phyloP scores from a whole-genome alignment of 2,888 invertebrate species.

The Cantharis lateralis region DNA sequence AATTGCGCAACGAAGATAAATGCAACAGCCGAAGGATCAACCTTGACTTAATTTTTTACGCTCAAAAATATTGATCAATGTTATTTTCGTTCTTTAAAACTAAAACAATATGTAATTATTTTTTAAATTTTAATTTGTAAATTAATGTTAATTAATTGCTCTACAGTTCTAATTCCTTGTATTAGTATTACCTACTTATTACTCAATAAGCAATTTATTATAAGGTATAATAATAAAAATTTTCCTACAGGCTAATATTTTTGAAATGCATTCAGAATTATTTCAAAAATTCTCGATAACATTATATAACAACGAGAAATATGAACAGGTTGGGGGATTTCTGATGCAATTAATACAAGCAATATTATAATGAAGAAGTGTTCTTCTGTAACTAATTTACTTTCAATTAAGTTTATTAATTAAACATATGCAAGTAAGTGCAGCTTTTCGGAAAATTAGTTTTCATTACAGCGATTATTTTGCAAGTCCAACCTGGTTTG shows the following conservation, averaged over 20 bases:
- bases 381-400: neutral
- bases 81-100: too few relatives aligned
- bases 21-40: neutral
- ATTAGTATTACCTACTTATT: too few relatives aligned
- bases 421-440: neutral
- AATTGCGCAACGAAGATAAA: neutral
- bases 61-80: neutral
- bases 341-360: too few relatives aligned
- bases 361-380: neutral
- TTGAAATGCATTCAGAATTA: neutral
- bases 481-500: constrained; percentile 1
- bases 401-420: neutral
- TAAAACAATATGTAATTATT: neutral
- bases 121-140: neutral
- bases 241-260: neutral
- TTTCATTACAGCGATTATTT: neutral
- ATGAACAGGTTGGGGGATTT: too few relatives aligned
- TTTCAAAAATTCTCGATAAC: neutral
- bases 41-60: neutral
- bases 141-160: neutral
- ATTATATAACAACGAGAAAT: neutral
- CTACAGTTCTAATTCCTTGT: too few relatives aligned
- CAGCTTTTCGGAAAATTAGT: neutral
- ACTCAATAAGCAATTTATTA: neutral
- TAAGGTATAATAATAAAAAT: neutral